These are phyloP conservation scores for Microcaecilia unicolor DNA, from an alignment of 2,797 vertebrate genomes.

Conservation along the genomic window DNA sequence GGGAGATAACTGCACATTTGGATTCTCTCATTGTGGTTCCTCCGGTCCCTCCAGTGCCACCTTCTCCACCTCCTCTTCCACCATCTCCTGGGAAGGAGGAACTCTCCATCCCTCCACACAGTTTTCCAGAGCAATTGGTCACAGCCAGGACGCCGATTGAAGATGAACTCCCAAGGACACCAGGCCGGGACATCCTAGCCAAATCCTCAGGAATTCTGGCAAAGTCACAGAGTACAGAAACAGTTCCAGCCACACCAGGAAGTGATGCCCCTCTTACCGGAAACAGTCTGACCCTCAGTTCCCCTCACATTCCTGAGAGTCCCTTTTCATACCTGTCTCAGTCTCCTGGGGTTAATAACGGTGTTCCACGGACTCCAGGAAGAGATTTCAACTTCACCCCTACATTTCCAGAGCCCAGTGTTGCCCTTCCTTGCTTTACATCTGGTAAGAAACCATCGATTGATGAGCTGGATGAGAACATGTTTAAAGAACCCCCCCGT, in stretches of 20 bases:
- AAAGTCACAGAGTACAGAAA: constrained; percentile 87
- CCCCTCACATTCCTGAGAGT: constrained; percentile 83
- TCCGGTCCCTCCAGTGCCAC: constrained; percentile 40
- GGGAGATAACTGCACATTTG: constrained; percentile 35
- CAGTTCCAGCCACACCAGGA: constrained; percentile 75
- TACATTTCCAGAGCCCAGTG: constrained; percentile 82
- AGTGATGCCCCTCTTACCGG: constrained; percentile 78
- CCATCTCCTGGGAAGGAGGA: constrained; percentile 50
- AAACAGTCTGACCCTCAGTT: constrained; percentile 74
- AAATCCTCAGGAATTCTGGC: constrained; percentile 58
- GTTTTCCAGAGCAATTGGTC: constrained; percentile 48
- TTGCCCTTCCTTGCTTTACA: constrained; percentile 55
- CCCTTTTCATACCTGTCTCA: constrained; percentile 91
- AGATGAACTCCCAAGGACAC: constrained; percentile 84
- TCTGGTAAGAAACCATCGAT: constrained; percentile 73
- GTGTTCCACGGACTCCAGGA: constrained; percentile 88
- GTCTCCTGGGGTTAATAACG: constrained; percentile 79
- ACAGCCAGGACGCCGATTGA: constrained; percentile 65
- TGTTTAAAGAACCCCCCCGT: constrained; percentile 74
- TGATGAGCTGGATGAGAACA: constrained; percentile 69
- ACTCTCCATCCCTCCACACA: constrained; percentile 48
- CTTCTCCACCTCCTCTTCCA: constrained; percentile 55
- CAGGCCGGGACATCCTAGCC: constrained; percentile 73
- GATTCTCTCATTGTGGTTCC: constrained; percentile 38
- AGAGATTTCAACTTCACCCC: constrained; percentile 89